Conservation (phyloP, 92 coral and sea anemone species). For the Palythoa heliodiscus region DNA sequence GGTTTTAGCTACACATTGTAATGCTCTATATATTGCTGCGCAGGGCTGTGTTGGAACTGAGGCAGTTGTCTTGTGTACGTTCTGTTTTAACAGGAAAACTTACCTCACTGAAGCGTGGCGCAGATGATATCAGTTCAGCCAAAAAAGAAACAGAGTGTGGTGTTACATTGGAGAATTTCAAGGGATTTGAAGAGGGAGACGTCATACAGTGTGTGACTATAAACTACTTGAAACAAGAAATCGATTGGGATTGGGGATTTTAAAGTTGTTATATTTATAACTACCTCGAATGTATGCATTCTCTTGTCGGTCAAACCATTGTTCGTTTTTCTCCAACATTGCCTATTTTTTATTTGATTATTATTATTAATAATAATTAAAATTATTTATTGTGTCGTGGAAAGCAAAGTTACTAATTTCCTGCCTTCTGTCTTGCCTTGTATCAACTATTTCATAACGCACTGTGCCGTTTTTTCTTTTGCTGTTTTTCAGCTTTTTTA, state of each 20-base stretch:
- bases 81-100: constrained; percentile 63
- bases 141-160: constrained; percentile 98
- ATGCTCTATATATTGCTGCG: too few species aligned
- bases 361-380: neutral
- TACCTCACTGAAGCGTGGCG: constrained; percentile 77
- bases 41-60: too few species aligned
- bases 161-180: constrained; percentile 81
- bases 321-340: neutral
- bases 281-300: neutral
- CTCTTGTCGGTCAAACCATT: neutral
- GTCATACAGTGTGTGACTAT: constrained; percentile 72
- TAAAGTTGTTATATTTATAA: constrained; percentile 20
- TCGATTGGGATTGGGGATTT: constrained; percentile 96
- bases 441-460: too few species aligned
- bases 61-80: too few species aligned
- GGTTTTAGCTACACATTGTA: too few species aligned
- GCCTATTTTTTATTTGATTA: neutral
- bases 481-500: too few species aligned
- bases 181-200: constrained; percentile 85
- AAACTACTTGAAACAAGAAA: constrained; percentile 63
- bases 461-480: too few species aligned
- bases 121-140: constrained; percentile 74
- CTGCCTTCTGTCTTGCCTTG: neutral
- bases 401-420: neutral
- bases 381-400: neutral